Evolutionary conservation across 2,888 invertebrate species (phyloP), one percentile per base, ranked within the genome.

Genomic region (Carterocephalus palaemon): DNA sequence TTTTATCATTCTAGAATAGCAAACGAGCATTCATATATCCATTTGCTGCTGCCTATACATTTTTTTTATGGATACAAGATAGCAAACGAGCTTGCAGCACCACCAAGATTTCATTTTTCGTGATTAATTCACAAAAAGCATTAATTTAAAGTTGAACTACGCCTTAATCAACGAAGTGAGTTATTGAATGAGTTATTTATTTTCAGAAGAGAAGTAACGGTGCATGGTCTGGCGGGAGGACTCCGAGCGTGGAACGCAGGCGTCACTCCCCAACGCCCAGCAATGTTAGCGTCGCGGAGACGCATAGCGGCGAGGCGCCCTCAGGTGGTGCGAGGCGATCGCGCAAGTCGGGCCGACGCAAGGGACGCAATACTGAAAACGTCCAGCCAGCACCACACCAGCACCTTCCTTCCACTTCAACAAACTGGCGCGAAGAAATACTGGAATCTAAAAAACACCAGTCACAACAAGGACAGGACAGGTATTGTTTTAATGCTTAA

Each of bases 391-490:
- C 63, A 62, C 15, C 65, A 53, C 53, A 58, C 59, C 23, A 60
- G 56, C 17, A 69, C 56, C 64, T 70, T 2, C 64, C 75, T 1
- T 66, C 75, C 3, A 65, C 77, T 28, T 59, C 62, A 19, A 54
- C 57, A 26, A 88, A 80, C 59, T 88, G 88, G 88, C 69, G 88
- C 8, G 87, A 86, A 26, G 87, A 88, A 58, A 88, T 87, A 50
- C 56, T 84, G 1, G 85, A 84, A 53, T 79, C 84, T 1, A 85
- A 85, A 51, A 84, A 82, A 49, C 70, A 73, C 6, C 61, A 67
- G 36, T 52, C 67, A 3, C n/a, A n/a, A n/a, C n/a, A n/a, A n/a
- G 66, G 28, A 3, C 48, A 73, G 47, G 82, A 83, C 38, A 75
- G 72, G 81, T 82, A 40, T 5, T 1, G 5, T 28, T n/a, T 15